Evolutionary conservation across 2,797 vertebrate species (phyloP), one percentile per base, ranked within the genome.

Genomic region (Hyperoplus immaculatus): DNA sequence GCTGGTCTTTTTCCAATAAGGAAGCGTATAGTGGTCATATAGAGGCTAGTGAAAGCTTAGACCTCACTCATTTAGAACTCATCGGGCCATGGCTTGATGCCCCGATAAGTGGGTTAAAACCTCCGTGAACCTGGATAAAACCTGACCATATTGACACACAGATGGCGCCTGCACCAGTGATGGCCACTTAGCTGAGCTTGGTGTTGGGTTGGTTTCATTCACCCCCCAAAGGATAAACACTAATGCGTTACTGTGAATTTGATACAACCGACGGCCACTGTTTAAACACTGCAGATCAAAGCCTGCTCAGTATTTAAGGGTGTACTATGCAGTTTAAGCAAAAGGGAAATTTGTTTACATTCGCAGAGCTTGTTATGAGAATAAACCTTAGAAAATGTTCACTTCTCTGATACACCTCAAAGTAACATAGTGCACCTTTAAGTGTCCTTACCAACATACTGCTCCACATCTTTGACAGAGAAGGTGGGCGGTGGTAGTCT

Each of bases 381-480:
- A 29, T 29, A 29, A 29, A 29, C 29, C 29, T 29, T 29, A 29
- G 29, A 29, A 29, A 29, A 29, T 29, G 29, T 29, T 29, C 29
- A 29, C 29, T 29, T 29, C 29, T 29, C 29, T 29, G 29, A 29
- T 3, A 29, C 29, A 29, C 29, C 29, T 29, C 29, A 29, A 29
- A 29, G 29, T 29, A 3, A 29, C 29, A 29, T 29, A 29, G 29
- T 29, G 29, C 29, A 29, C 3, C 29, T 29, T 29, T 4, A 69
- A 46, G n/a, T 5, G 29, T 79, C 39, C 97, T 95, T 95, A 99
- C 98, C 98, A 68, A 99, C 98, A 74, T 98, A 98, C 82, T 94
- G 97, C 94, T 99, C 97, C 93, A 99, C 98, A 78, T 99, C 97
- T 90, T 88, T 95, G 84, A 99, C 97, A 0, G 97, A 97, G 90